Evolutionary conservation across 2,797 vertebrate species (phyloP).

Genomic region (Pelobates cultripes): DNA sequence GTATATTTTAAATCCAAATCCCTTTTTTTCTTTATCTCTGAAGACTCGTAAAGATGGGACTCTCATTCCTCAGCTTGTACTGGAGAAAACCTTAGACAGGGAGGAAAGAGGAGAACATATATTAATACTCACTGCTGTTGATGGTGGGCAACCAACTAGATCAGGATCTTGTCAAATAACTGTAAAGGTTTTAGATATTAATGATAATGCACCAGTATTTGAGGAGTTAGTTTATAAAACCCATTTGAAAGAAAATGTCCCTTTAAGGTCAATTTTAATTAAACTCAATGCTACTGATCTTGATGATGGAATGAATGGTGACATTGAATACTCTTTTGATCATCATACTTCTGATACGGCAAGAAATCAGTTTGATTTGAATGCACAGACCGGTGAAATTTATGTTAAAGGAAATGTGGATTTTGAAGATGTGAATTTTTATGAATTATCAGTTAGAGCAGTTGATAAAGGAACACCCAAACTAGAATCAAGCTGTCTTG

Average conservation of each 20-base stretch:
- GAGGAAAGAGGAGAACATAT: constrained; percentile 65
- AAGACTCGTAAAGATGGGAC: constrained; percentile 57
- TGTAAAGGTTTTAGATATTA: constrained; percentile 78
- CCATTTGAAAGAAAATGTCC: constrained; percentile 55
- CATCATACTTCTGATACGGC: constrained; percentile 5
- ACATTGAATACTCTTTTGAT: constrained; percentile 23
- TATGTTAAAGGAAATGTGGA: constrained; percentile 1
- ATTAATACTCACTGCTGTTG: constrained; percentile 77
- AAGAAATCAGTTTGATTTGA: constrained; percentile 18
- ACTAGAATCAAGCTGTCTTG: constrained; percentile 91
- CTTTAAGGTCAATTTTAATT: constrained; percentile 1
- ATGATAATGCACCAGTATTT: constrained; percentile 82
- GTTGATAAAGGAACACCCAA: constrained; percentile 56
- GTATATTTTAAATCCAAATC: constrained; percentile 63
- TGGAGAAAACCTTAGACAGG: constrained; percentile 26
- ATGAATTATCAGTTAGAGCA: constrained; percentile 32
- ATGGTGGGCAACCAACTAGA: constrained; percentile 78
- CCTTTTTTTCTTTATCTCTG: constrained; percentile 66
- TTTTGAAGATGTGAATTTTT: constrained; percentile 3
- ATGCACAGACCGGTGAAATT: constrained; percentile 18
- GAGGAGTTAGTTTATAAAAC: constrained; percentile 72
- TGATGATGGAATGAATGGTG: constrained; percentile 25
- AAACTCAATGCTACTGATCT: constrained; percentile 29
- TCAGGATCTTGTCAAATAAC: constrained; percentile 77
- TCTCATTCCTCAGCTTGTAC: constrained; percentile 13